Conservation (phyloP, 2,113 vertebrate genomes). For the Oenanthe melanoleuca region DNA sequence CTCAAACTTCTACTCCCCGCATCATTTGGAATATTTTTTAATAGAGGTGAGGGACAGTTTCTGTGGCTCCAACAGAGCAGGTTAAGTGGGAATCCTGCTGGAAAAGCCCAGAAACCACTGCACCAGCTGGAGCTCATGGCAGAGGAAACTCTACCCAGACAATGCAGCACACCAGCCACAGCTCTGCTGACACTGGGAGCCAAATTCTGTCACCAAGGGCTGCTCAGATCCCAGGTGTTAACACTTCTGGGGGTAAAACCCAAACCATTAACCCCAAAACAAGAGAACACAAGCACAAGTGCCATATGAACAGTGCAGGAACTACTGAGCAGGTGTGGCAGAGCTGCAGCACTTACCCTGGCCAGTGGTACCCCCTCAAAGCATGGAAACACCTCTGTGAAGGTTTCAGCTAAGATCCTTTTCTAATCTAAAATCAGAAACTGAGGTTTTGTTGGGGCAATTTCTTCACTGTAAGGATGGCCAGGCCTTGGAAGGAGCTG, state of each 20-base stretch:
- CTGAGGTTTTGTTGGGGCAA: neutral
- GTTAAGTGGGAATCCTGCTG: neutral
- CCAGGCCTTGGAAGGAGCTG: neutral
- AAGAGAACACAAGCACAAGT: neutral
- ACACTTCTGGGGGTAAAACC: neutral
- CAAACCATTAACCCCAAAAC: neutral
- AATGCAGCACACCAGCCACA: neutral
- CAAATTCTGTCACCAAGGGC: neutral
- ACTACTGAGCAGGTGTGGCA: neutral
- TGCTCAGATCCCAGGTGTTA: neutral
- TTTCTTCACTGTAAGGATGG: neutral
- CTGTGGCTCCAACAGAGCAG: neutral
- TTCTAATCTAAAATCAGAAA: neutral
- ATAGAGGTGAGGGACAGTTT: conserved; percentile 42
- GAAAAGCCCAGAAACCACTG: neutral
- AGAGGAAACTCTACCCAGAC: neutral
- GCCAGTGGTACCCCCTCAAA: neutral
- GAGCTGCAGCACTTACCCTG: neutral
- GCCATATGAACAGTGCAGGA: neutral
- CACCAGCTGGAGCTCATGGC: neutral
- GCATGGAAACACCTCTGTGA: neutral
- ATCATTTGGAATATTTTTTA: conserved; percentile 63
- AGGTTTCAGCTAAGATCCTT: neutral
- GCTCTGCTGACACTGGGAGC: neutral
- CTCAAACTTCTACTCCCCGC: conserved; percentile 62